These are phyloP conservation scores for Synaphobranchus kaupii DNA, from an alignment of 2,797 vertebrate species.

Conservation along the genomic window DNA sequence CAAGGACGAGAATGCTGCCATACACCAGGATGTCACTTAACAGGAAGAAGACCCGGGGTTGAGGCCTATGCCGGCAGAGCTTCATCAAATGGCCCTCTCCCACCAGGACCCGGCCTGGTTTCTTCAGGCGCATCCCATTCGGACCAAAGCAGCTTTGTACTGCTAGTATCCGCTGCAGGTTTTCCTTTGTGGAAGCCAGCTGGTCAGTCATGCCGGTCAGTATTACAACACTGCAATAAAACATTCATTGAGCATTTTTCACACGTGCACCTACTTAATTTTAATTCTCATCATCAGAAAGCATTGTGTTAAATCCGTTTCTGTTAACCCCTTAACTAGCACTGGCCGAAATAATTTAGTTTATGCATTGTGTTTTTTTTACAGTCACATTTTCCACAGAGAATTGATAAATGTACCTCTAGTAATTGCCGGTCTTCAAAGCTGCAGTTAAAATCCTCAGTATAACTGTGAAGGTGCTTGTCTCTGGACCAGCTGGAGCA, in stretches of 20 bases:
- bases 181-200: conserved; percentile 71
- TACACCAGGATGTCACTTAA: conserved; percentile 93
- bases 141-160: conserved; percentile 81
- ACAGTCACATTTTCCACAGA: not conserved
- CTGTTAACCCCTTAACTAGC: too few relatives aligned
- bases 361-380: too few relatives aligned
- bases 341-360: too few relatives aligned
- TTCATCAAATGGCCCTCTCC: conserved; percentile 88
- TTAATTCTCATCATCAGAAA: not conserved
- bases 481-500: not conserved
- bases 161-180: conserved; percentile 76
- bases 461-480: not conserved
- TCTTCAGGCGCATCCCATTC: conserved; percentile 69
- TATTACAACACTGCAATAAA: not conserved
- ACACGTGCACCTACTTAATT: not conserved
- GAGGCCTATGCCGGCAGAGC: conserved; percentile 78
- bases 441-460: not conserved
- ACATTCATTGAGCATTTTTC: not conserved
- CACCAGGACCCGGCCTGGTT: conserved; percentile 78
- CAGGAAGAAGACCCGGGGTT: conserved; percentile 85
- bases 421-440: not conserved
- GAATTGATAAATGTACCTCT: not conserved
- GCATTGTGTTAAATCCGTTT: not conserved
- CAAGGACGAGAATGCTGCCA: conserved; percentile 79
- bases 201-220: conserved; percentile 63